A percentile compares a stretch with the other conserved stretches of the same genome.
Evolutionary conservation across 2,113 vertebrate genomes (phyloP).

Genomic region (Hoplias malabaricus): DNA sequence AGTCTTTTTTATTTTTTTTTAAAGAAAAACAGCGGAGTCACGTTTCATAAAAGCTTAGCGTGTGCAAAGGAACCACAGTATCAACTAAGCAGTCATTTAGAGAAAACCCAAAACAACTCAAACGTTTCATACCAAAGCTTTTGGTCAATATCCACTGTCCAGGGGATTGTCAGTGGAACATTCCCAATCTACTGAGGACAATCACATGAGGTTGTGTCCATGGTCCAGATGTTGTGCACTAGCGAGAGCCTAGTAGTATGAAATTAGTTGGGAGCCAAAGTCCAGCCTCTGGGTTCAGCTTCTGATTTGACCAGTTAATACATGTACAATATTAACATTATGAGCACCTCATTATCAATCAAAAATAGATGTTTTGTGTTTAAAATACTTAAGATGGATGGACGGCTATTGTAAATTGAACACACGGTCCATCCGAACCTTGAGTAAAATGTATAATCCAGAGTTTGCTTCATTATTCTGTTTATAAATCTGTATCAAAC

Average conservation of each 20-base stretch:
- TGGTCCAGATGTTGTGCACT: background rate
- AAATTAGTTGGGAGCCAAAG: background rate
- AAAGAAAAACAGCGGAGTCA: background rate
- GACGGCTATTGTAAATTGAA: background rate
- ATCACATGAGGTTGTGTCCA: background rate
- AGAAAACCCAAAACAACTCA: background rate
- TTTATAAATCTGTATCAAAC: background rate
- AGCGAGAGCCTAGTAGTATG: background rate
- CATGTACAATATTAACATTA: background rate
- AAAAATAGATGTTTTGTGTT: conserved; percentile 7
- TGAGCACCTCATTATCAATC: background rate
- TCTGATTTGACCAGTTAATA: background rate
- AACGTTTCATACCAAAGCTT: background rate
- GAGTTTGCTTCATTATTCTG: background rate
- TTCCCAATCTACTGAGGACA: background rate
- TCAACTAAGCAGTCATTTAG: background rate
- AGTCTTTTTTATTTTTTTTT: no score
- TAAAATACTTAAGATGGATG: background rate
- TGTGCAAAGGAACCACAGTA: background rate
- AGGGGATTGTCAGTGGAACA: background rate
- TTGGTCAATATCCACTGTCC: background rate
- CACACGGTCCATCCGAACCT: background rate
- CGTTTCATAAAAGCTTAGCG: background rate
- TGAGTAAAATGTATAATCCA: background rate
- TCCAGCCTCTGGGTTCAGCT: background rate